These are phyloP conservation scores for Plebejus argus DNA, from an alignment of 2,888 invertebrate species.

Conservation along the genomic window DNA sequence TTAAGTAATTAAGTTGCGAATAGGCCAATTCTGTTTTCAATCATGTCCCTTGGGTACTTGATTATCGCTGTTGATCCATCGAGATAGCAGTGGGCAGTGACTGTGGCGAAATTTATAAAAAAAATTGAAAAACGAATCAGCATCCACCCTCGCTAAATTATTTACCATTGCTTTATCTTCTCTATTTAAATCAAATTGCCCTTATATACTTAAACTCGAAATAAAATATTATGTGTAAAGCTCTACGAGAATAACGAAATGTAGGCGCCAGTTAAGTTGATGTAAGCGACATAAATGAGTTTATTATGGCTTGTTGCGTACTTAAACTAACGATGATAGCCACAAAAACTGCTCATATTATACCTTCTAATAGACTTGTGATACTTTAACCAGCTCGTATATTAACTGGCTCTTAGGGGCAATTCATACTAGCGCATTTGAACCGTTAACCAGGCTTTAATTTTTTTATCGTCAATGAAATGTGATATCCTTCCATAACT, in stretches of 20 bases:
- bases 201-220: too few species aligned
- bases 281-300: background rate
- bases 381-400: slow-evolving; percentile 11
- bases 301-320: background rate
- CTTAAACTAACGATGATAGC: slow-evolving; percentile 8
- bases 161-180: too few species aligned
- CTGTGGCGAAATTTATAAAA: too few species aligned
- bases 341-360: slow-evolving; percentile 8
- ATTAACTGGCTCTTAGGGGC: background rate
- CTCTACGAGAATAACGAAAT: background rate
- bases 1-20: too few species aligned
- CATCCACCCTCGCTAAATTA: too few species aligned
- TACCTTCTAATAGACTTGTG: slow-evolving; percentile 5
- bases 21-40: too few species aligned
- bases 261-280: background rate
- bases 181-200: too few species aligned
- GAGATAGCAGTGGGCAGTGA: too few species aligned
- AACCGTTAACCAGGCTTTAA: background rate
- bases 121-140: too few species aligned
- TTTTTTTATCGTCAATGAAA: background rate
- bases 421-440: background rate
- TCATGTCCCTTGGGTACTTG: too few species aligned
- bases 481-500: too few species aligned
- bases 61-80: too few species aligned
- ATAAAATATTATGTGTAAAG: background rate